phyloP scores from a whole-genome alignment of 1,140 invertebrate genomes.

The Araneus ventricosus region DNA sequence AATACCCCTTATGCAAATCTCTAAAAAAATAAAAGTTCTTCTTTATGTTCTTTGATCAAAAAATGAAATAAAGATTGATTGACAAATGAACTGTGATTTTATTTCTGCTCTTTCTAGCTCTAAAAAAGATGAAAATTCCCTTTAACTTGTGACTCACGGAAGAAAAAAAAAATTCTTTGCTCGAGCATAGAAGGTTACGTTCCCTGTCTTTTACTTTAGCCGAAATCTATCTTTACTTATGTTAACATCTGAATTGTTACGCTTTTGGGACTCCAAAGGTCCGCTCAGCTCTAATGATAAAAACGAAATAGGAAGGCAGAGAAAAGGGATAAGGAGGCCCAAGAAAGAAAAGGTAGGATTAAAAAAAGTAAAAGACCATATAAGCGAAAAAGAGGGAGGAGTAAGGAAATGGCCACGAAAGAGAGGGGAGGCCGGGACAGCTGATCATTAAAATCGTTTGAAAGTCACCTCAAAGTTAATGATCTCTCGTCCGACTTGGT shows the following conservation, averaged over 20 bases:
- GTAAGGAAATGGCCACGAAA: constrained; percentile 45
- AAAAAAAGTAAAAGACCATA: neutral
- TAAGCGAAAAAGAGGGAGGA: constrained; percentile 15
- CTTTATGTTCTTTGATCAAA: too few relatives aligned
- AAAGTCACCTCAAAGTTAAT: constrained; percentile 76
- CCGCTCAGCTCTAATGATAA: neutral
- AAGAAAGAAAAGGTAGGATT: neutral
- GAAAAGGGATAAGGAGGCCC: neutral
- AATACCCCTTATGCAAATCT: too few relatives aligned
- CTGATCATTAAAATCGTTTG: constrained; percentile 70
- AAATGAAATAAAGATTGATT: too few relatives aligned
- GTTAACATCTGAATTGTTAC: constrained; percentile 40
- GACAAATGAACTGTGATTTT: too few relatives aligned
- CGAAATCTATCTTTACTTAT: constrained; percentile 17
- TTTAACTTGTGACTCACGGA: too few relatives aligned
- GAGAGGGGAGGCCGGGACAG: neutral
- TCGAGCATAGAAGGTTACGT: neutral
- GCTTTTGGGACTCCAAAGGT: neutral
- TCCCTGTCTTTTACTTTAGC: neutral
- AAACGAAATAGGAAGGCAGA: constrained; percentile 30
- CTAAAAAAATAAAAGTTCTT: too few relatives aligned
- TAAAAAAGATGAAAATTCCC: too few relatives aligned
- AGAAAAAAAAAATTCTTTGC: too few relatives aligned
- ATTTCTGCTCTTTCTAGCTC: too few relatives aligned
- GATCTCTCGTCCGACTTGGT: constrained; percentile 36